A percentile compares a stretch with the other conserved stretches of the same genome.
Conservation (phyloP, 2,888 invertebrate genomes). For the Lypha dubia region DNA sequence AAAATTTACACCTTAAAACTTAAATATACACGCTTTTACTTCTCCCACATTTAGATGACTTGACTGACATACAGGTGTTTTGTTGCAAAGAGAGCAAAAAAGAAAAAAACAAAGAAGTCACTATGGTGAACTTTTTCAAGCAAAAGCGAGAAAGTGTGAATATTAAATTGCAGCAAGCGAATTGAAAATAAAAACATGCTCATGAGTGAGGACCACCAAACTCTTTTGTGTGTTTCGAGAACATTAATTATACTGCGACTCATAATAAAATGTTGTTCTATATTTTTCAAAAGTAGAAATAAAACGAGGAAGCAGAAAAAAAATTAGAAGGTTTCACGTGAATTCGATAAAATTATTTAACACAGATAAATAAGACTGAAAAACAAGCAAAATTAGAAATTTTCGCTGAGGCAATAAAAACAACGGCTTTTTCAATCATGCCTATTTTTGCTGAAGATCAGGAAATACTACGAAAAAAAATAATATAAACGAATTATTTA, state of each 20-base stretch:
- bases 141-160: constrained; percentile 47
- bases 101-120: constrained; percentile 8
- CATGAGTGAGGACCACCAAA: constrained; percentile 5
- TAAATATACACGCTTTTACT: constrained; percentile 3
- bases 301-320: background rate
- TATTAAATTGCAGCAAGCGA: no score
- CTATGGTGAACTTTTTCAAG: constrained; percentile 7
- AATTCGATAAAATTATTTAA: background rate
- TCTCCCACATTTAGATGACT: background rate
- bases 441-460: no score
- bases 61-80: constrained; percentile 30
- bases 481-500: no score
- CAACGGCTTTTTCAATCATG: no score
- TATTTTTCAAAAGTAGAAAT: constrained; percentile 13
- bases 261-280: constrained; percentile 34
- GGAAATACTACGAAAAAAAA: no score
- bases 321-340: background rate
- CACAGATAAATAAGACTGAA: no score
- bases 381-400: no score
- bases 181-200: constrained; percentile 5
- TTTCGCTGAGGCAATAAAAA: no score
- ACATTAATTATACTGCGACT: constrained; percentile 62
- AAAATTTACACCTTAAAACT: constrained; percentile 24
- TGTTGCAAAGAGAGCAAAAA: background rate
- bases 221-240: constrained; percentile 44